Evolutionary conservation across 2,797 vertebrate genomes (phyloP).

Genomic region (Basileuterus tristriatus): DNA sequence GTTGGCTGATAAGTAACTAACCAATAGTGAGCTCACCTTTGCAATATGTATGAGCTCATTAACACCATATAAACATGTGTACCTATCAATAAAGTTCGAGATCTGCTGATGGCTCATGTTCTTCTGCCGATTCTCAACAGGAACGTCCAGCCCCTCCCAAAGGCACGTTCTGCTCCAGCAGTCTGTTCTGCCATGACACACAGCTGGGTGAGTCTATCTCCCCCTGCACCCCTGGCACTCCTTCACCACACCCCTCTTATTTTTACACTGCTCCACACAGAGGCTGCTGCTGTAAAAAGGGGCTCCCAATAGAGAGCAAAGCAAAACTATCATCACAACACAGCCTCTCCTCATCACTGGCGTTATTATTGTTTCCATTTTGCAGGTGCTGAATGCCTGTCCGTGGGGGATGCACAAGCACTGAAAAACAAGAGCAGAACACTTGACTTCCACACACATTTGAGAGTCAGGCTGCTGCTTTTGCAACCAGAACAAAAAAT

Average conservation of each 20-base stretch:
- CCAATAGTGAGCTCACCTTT: no score
- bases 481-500: not conserved
- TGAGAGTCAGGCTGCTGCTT: not conserved
- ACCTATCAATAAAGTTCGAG: no score
- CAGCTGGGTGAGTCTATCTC: slow-evolving; percentile 2
- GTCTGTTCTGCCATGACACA: not conserved
- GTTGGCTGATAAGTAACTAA: no score
- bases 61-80: no score
- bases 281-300: not conserved
- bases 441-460: not conserved
- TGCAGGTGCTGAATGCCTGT: not conserved
- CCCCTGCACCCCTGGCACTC: not conserved
- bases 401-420: not conserved
- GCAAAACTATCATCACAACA: not conserved
- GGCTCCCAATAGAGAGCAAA: slow-evolving; percentile 1
- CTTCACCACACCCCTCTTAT: not conserved
- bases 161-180: not conserved
- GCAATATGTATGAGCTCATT: no score
- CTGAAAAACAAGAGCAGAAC: not conserved
- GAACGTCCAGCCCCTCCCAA: not conserved
- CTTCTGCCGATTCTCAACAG: no score
- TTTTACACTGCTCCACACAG: not conserved
- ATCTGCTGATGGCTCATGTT: no score
- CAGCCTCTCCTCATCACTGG: not conserved
- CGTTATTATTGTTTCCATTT: not conserved